These are phyloP conservation scores for Ceyx margarethae DNA, from an alignment of 2,113 vertebrate species.

Conservation along the genomic window DNA sequence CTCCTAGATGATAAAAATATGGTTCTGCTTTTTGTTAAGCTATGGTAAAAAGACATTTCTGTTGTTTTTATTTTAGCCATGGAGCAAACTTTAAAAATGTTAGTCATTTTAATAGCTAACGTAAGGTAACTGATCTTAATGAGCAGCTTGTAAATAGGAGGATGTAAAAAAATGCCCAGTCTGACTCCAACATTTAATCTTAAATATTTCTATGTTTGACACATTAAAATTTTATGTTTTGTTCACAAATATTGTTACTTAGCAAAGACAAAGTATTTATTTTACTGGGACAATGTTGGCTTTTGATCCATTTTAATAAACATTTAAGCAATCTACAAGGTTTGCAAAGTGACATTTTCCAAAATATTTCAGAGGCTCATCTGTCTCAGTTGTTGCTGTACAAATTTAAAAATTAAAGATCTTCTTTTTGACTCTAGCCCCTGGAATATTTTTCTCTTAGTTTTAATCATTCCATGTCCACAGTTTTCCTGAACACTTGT, in stretches of 20 bases:
- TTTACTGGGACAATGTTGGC: conserved; percentile 57
- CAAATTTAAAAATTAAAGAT: conserved; percentile 44
- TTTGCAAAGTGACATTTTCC: conserved; percentile 55
- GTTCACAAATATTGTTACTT: conserved; percentile 66
- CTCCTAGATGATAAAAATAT: conserved; percentile 54
- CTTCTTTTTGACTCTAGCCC: not conserved
- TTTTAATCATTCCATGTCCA: not conserved
- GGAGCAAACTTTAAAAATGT: conserved; percentile 62
- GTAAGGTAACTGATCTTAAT: conserved; percentile 59
- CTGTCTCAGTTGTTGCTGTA: not conserved
- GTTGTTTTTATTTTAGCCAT: conserved; percentile 55
- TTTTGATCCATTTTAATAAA: conserved; percentile 73
- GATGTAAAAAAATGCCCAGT: conserved; percentile 27
- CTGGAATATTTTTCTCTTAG: conserved; percentile 18
- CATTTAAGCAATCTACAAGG: conserved; percentile 56
- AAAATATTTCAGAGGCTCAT: conserved; percentile 11
- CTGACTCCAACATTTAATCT: conserved; percentile 48
- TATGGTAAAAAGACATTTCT: conserved; percentile 53
- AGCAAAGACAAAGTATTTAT: conserved; percentile 63
- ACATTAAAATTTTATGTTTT: conserved; percentile 61
- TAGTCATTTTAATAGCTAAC: conserved; percentile 63
- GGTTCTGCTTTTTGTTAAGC: conserved; percentile 69
- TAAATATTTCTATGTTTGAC: conserved; percentile 59
- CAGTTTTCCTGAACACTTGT: not conserved
- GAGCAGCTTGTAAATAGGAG: conserved; percentile 60